Evolutionary conservation across 1,140 invertebrate genomes (phyloP), one percentile per base, ranked within the genome.

Genomic region (Anastatus disparis): DNA sequence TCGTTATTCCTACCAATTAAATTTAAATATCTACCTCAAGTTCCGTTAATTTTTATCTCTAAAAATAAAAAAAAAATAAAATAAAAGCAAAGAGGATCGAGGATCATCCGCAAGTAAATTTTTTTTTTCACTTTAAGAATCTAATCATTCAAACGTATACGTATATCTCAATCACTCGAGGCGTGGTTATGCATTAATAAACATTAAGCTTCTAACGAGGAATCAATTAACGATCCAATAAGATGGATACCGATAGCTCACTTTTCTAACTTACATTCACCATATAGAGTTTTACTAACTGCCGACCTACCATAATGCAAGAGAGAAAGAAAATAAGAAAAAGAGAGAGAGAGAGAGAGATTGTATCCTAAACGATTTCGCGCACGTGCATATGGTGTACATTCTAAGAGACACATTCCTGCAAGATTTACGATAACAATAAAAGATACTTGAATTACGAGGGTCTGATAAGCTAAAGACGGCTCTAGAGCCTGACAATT

Each of bases 381-480:
- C 40, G 56, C 13, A 17, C 17, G 52, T 29, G 27, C 15, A 31
- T 38, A 35, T 35, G 44, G 7, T 3, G 13, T 10, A 22, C n/a
- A 56, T 59, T 59, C 35, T 42, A 17, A 40, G 66, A 22, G 55
- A 68, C 40, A 67, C 42, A 55, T 68, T 59, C 29, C n/a, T n/a
- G 31, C 20, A 26, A 52, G 66, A 61, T 68, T 68, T 68, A 61
- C 55, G 66, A 68, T 61, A 68, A 59, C 22, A 68, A 58, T 48
- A 38, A 59, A n/a, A 68, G 31, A 52, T 46, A 40, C 55, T 52
- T 40, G 44, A 68, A 68, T 67, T 67, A 67, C 27, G 64, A 58
- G 38, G 26, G 12, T 3, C n/a, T 53, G 27, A 65, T 55, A 65
- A 65, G 38, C 35, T 27, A n/a, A n/a, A n/a, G 27, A 20, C 35